phyloP scores from a whole-genome alignment of 2,888 invertebrate species.

The Galerucella calmariensis region DNA sequence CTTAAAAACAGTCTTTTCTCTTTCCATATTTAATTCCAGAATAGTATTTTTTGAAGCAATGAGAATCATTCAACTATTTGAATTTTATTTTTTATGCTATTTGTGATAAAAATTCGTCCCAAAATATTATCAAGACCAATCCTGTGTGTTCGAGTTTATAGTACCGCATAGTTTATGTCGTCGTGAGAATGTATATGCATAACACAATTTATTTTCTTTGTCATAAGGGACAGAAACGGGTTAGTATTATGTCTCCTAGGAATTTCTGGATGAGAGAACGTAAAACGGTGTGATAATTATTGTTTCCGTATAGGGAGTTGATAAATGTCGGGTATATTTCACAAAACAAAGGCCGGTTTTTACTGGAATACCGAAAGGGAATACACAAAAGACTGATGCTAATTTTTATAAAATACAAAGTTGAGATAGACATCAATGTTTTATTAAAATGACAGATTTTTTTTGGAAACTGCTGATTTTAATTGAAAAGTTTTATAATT shows the following conservation, averaged over 20 bases:
- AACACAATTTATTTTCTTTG: slow-evolving; percentile 40
- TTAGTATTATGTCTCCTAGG: slow-evolving; percentile 35
- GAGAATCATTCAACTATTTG: no score
- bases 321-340: slow-evolving; percentile 15
- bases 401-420: no score
- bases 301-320: slow-evolving; percentile 21
- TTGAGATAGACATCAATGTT: no score
- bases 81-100: no score
- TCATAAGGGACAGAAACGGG: slow-evolving; percentile 33
- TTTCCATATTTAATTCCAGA: no score
- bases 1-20: no score
- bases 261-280: slow-evolving; percentile 37
- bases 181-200: slow-evolving; percentile 34
- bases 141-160: slow-evolving; percentile 16
- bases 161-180: slow-evolving; percentile 25
- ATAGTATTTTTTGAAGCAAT: no score
- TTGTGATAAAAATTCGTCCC: no score
- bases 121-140: neutral
- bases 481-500: no score
- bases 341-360: slow-evolving; percentile 1
- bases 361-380: neutral
- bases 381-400: no score
- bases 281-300: slow-evolving; percentile 40
- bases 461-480: no score
- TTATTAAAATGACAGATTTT: no score